Evolutionary conservation across 2,113 vertebrate genomes (phyloP), one percentile per base, ranked within the genome.

Genomic region (Marmota monax): DNA sequence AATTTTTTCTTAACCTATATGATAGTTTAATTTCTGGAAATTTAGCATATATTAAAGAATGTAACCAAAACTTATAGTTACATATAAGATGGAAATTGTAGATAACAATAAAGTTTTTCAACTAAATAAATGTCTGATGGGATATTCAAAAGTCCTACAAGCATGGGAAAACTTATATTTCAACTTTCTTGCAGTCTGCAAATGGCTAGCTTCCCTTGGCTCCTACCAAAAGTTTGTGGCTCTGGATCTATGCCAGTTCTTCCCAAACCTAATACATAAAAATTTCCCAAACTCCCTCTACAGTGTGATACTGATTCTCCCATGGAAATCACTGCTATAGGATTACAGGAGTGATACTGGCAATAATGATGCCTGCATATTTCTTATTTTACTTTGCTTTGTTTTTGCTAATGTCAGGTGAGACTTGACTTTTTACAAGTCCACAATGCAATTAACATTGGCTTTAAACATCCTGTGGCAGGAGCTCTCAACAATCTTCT

Each of bases 401-500:
- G 39, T 70, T 74, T 88, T 97, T 63, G 2, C 18, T 80, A 79
- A 72, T 65, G 84, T 77, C 18, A 97, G 16, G 85, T 2, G 23
- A 98, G 94, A 0, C 0, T 63, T 94, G 29, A 18, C 20, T 32
- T 83, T 94, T 96, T 42, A 48, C 58, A 97, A 92, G 69, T 73
- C 7, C 80, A 90, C 3, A 85, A 20, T 93, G 17, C 48, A 56
- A 53, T 51, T 97, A 78, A 95, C n/a, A 92, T 53, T 61, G 90
- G 0, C 7, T 3, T 97, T 96, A 91, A 7, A 53, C 32, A 56
- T 67, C 77, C 48, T 73, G 25, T 72, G 25, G 2, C 48, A 74
- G 45, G 29, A 83, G 0, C 10, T 51, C 84, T 58, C 29, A 58
- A 6, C 17, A 74, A 32, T 56, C 18, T 78, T 85, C 51, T 69